Percentiles rank a stretch among this genome's conserved stretches.
Conservation (phyloP, 2,113 vertebrate species). For the Castor canadensis region DNA sequence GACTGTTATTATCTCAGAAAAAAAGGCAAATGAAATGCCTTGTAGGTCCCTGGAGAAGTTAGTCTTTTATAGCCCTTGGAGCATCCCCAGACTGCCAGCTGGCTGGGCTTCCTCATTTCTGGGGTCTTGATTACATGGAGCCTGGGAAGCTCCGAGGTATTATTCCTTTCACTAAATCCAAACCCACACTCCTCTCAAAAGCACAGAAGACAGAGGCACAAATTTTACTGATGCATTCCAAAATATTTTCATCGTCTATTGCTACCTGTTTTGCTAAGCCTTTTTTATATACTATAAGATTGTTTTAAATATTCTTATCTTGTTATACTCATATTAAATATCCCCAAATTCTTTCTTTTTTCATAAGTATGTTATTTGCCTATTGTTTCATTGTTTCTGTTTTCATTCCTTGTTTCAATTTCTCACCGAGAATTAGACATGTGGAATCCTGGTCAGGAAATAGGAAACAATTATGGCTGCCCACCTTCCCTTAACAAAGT, state of each 20-base stretch:
- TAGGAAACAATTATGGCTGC: not conserved
- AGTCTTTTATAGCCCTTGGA: not conserved
- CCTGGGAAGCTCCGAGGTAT: not conserved
- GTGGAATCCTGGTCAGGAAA: not conserved
- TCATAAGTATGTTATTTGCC: not conserved
- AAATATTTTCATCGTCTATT: not conserved
- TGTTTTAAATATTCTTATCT: not conserved
- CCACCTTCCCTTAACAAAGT: not conserved
- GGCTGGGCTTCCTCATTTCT: not conserved
- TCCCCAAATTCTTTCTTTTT: not conserved
- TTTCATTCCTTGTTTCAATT: not conserved
- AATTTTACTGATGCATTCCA: not conserved
- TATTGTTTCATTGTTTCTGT: not conserved
- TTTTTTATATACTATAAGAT: not conserved
- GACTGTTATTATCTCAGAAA: not conserved
- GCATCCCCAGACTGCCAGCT: not conserved
- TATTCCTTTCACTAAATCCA: not conserved
- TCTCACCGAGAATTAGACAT: not conserved
- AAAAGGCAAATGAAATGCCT: not conserved
- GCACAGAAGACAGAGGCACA: not conserved
- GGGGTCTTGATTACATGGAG: not conserved
- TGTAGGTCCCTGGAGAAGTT: not conserved
- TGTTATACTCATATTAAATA: not conserved
- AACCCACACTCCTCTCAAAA: not conserved
- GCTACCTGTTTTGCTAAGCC: not conserved